Conservation (phyloP, 2,888 invertebrate genomes). For the Dicyrtomina minuta region DNA sequence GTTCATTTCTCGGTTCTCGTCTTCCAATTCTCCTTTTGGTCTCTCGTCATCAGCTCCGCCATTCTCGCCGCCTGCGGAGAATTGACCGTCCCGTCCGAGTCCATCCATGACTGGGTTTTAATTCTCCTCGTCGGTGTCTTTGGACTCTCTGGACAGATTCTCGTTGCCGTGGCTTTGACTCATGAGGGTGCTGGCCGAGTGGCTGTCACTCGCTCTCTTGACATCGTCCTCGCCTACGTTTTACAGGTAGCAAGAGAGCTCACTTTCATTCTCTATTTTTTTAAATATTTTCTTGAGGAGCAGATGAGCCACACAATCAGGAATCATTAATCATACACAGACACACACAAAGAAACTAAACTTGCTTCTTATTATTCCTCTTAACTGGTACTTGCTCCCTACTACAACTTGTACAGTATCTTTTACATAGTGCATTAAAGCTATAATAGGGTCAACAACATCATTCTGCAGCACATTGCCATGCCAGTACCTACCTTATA, state of each 20-base stretch:
- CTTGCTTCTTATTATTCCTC: too few species aligned
- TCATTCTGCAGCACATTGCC: too few species aligned
- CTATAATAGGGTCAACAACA: too few species aligned
- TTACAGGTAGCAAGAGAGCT: slow-evolving; percentile 56
- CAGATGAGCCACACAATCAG: too few species aligned
- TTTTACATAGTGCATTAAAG: too few species aligned
- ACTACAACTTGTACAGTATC: too few species aligned
- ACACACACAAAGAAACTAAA: too few species aligned
- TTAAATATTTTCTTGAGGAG: too few species aligned
- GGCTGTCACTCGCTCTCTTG: slow-evolving; percentile 59
- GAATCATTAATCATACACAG: too few species aligned
- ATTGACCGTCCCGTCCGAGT: slow-evolving; percentile 39
- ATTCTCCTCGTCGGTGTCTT: slow-evolving; percentile 55
- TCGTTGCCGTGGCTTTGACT: slow-evolving; percentile 59
- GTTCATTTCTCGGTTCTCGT: slow-evolving; percentile 59
- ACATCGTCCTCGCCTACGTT: slow-evolving; percentile 59
- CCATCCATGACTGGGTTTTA: slow-evolving; percentile 45
- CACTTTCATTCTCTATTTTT: too few species aligned
- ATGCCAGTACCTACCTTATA: too few species aligned
- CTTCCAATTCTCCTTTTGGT: slow-evolving; percentile 58
- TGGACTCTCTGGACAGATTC: slow-evolving; percentile 58
- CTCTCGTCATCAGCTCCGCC: slow-evolving; percentile 55
- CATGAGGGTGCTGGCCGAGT: slow-evolving; percentile 60
- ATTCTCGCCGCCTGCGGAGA: slow-evolving; percentile 54
- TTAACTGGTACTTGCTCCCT: too few species aligned